Evolutionary conservation across 2,797 vertebrate species (phyloP).

Genomic region (Acanthopagrus latus): DNA sequence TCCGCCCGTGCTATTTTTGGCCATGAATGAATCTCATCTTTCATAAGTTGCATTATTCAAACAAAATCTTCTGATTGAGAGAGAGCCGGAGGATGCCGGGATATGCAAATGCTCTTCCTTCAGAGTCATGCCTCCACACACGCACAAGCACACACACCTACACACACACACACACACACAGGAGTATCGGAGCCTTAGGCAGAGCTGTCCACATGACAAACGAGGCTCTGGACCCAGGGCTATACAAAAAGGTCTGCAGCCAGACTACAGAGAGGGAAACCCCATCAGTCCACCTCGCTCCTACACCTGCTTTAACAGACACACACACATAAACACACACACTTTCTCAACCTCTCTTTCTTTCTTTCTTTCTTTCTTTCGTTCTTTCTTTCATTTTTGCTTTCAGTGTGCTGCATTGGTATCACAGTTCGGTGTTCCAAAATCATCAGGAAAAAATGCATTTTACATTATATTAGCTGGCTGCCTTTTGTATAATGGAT

Average conservation of each 20-base stretch:
- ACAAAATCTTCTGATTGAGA: conserved; percentile 57
- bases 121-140: not conserved
- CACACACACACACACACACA: not conserved
- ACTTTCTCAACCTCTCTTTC: too few species aligned
- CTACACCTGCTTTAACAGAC: conserved; percentile 25
- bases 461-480: too few species aligned
- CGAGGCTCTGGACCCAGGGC: conserved; percentile 52
- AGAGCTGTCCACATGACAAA: conserved; percentile 70
- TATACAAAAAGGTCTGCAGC: conserved; percentile 56
- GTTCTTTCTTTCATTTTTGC: too few species aligned
- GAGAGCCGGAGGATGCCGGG: conserved; percentile 17
- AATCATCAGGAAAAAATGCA: too few species aligned
- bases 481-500: too few species aligned
- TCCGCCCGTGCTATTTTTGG: conserved; percentile 63
- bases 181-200: conserved; percentile 39
- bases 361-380: too few species aligned
- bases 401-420: too few species aligned
- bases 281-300: conserved; percentile 28
- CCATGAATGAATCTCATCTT: conserved; percentile 67
- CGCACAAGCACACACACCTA: conserved; percentile 10
- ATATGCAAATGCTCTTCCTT: conserved; percentile 53
- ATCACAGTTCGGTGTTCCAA: too few species aligned
- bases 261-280: conserved; percentile 59
- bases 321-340: not conserved
- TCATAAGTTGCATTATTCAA: conserved; percentile 71